phyloP scores from a whole-genome alignment of 1,140 invertebrate species.

The Drosophila nasuta region DNA sequence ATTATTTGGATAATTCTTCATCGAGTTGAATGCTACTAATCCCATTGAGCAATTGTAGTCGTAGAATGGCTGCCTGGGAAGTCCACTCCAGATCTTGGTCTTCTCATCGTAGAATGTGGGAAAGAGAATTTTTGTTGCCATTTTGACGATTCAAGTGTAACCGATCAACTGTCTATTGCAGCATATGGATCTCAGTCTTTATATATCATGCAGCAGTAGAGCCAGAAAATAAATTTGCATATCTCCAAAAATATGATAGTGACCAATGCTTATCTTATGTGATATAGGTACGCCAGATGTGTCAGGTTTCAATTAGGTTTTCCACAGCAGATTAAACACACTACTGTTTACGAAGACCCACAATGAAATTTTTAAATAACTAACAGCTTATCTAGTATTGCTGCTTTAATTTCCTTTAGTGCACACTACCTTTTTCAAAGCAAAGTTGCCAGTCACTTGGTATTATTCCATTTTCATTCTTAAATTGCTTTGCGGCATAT shows the following conservation, averaged over 20 bases:
- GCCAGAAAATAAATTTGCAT: constrained; percentile 12
- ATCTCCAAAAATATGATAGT: constrained; percentile 14
- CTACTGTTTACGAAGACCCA: constrained; percentile 8
- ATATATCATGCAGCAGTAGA: constrained; percentile 18
- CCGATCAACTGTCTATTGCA: constrained; percentile 21
- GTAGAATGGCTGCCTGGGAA: constrained; percentile 21
- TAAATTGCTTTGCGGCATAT: not conserved
- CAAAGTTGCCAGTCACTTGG: not conserved
- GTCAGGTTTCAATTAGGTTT: constrained; percentile 26
- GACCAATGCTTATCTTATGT: constrained; percentile 18
- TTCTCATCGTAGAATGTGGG: constrained; percentile 60
- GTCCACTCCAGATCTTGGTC: constrained; percentile 66
- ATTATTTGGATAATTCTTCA: constrained; percentile 53
- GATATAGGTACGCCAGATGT: not conserved
- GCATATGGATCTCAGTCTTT: not conserved
- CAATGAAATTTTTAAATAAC: constrained; percentile 15
- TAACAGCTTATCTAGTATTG: constrained; percentile 19
- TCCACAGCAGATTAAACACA: constrained; percentile 19
- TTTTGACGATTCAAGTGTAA: constrained; percentile 30
- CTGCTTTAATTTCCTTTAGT: constrained; percentile 41
- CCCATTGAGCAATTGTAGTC: constrained; percentile 46
- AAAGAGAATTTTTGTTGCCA: constrained; percentile 59
- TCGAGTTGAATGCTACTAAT: constrained; percentile 32
- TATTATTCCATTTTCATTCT: constrained; percentile 11
- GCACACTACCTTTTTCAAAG: not conserved